Evolutionary conservation across 1,140 invertebrate genomes (phyloP).

Genomic region (Heterodera carotae): DNA sequence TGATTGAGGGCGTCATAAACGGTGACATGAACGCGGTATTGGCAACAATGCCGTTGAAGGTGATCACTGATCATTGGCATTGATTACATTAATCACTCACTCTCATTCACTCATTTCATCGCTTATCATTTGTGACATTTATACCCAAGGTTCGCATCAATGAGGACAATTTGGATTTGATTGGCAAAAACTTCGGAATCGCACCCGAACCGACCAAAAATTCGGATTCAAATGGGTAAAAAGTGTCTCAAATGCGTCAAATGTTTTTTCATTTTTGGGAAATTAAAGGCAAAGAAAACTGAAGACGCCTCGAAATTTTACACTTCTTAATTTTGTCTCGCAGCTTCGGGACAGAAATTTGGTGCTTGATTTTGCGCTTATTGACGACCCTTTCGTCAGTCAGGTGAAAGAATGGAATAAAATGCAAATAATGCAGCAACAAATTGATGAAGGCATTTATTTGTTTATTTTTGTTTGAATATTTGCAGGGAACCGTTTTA

Average conservation of each 20-base stretch:
- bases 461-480: not conserved
- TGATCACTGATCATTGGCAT: too few species aligned
- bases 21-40: constrained; percentile 62
- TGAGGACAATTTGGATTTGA: constrained; percentile 61
- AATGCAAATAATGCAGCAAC: too few species aligned
- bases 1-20: constrained; percentile 64
- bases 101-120: too few species aligned
- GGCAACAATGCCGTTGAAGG: constrained; percentile 63
- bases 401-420: constrained; percentile 21
- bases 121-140: not conserved
- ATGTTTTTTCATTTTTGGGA: not conserved
- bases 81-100: too few species aligned
- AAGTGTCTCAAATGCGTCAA: not conserved
- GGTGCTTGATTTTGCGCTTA: constrained; percentile 60
- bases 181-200: constrained; percentile 61
- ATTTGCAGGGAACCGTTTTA: constrained; percentile 52
- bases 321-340: constrained; percentile 61
- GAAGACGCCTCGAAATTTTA: constrained; percentile 50
- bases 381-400: constrained; percentile 60
- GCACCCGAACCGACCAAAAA: constrained; percentile 25
- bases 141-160: constrained; percentile 58
- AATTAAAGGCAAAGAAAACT: not conserved
- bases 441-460: not conserved
- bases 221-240: not conserved
- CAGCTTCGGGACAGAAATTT: constrained; percentile 58